Base-by-base conservation (phyloP, 2,113 vertebrate species). In the Accipiter virgatus region DNA sequence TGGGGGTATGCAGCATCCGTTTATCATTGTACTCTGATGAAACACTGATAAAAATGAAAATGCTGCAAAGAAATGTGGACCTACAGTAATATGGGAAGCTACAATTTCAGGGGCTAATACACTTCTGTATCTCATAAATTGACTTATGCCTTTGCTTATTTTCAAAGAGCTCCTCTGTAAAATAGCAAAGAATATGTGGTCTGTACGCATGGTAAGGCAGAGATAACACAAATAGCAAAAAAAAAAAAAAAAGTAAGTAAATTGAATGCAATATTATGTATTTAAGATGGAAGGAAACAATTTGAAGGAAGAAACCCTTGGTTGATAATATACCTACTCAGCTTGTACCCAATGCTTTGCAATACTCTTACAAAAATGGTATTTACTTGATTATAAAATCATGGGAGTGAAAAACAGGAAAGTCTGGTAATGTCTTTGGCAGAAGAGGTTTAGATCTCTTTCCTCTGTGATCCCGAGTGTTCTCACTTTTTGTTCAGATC, bases 1-100 rank as follows among this genome's bases (percentile, higher is more conserved):
- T 59, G 43, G 18, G 92, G 87, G 47, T 61, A 93, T 77, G 65
- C 65, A 88, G 71, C 38, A 89, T 22, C 75, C 81, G 8, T 97
- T 98, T 89, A 55, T 97, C 90, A 71, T 50, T 81, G 83, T 77
- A 42, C 66, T 82, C 74, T 67, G 94, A 93, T 80, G 68, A 95
- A 97, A 97, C 70, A 68, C 62, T 92, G 94, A 97, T 96, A 96
- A 95, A 97, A 94, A 74, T 88, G 88, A 96, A 96, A 96, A 89
- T 73, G 68, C 45, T 83, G 90, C 71, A 81, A 77, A 93, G 83
- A 81, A 94, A 92, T 29, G 21, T 59, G 79, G 70, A 91, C 84
- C 90, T 90, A 58, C 5, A 16, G 86, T 91, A 84, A 61, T 73
- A 63, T 10, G 40, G 81, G 53, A 96, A 96, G 82, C 70, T 95